A percentile compares a stretch with the other conserved stretches of the same genome.
Conservation (phyloP, 2,888 invertebrate genomes). For the Sarcophaga rosellei region DNA sequence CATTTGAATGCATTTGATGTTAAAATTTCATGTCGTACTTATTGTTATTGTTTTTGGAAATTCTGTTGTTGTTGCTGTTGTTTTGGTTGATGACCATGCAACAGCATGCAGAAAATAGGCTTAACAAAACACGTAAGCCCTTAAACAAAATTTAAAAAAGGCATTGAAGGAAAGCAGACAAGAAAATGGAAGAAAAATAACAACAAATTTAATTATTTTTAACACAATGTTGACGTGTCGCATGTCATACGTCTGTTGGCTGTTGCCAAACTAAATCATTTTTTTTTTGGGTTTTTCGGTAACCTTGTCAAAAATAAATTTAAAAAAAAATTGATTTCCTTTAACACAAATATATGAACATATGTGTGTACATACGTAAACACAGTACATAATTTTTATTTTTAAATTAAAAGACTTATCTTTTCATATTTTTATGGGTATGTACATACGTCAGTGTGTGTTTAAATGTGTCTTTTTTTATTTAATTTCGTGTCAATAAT, state of each 20-base stretch:
- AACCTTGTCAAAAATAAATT: neutral
- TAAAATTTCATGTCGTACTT: constrained; percentile 62
- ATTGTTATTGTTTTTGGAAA: constrained; percentile 11
- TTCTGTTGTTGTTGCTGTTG: neutral
- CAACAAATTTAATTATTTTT: constrained; percentile 68
- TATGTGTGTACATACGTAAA: no score
- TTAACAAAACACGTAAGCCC: constrained; percentile 65
- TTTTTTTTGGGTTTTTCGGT: neutral
- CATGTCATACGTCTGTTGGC: constrained; percentile 54
- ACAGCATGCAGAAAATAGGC: constrained; percentile 68
- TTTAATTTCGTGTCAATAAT: constrained; percentile 63
- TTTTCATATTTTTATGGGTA: no score
- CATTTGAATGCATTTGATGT: constrained; percentile 47
- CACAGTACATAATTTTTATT: neutral
- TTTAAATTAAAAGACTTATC: no score
- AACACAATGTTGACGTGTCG: constrained; percentile 66
- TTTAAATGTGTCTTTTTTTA: constrained; percentile 5
- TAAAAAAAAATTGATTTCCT: neutral
- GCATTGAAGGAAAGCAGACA: neutral
- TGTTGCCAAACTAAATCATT: neutral
- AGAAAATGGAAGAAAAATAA: neutral
- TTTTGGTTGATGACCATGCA: constrained; percentile 66
- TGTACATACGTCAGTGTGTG: no score
- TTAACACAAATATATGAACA: no score
- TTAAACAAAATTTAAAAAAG: constrained; percentile 7